Percentiles rank a stretch among this genome's conserved stretches.
Evolutionary conservation across 2,888 invertebrate species (phyloP).

Genomic region (Epinotia demarniana): DNA sequence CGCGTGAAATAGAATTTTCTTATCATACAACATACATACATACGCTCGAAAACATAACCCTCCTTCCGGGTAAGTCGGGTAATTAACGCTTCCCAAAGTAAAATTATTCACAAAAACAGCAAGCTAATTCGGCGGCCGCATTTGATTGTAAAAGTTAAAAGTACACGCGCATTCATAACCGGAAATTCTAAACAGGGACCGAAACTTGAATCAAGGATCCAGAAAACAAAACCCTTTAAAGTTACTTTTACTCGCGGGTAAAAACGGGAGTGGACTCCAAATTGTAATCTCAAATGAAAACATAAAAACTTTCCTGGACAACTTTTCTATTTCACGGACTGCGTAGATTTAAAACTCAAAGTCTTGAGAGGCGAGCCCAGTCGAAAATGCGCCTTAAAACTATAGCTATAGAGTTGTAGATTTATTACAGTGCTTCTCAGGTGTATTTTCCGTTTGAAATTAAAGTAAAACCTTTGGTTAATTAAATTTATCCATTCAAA

Average conservation of each 20-base stretch:
- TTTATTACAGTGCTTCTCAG: neutral
- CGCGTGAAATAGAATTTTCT: too few species aligned
- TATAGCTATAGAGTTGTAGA: neutral
- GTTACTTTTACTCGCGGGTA: conserved; percentile 22
- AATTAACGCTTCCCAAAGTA: neutral
- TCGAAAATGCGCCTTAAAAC: conserved; percentile 8
- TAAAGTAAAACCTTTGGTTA: conserved; percentile 49
- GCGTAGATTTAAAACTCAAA: conserved; percentile 8
- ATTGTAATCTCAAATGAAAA: conserved; percentile 48
- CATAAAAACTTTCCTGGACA: conserved; percentile 46
- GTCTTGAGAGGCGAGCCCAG: conserved; percentile 7
- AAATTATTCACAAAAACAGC: conserved; percentile 3
- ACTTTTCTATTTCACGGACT: conserved; percentile 41
- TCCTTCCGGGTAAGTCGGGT: too few species aligned
- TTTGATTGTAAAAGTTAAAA: conserved; percentile 13
- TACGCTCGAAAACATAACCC: too few species aligned
- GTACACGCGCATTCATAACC: conserved; percentile 4
- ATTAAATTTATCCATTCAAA: conserved; percentile 55
- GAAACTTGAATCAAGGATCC: conserved; percentile 19
- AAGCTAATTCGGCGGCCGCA: neutral
- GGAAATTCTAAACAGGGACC: conserved; percentile 17
- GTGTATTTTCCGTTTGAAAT: conserved; percentile 40
- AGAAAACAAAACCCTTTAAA: conserved; percentile 29
- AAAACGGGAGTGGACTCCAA: conserved; percentile 45
- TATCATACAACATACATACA: too few species aligned